Conservation (phyloP, 2,113 vertebrate species). For the Pipa parva region DNA sequence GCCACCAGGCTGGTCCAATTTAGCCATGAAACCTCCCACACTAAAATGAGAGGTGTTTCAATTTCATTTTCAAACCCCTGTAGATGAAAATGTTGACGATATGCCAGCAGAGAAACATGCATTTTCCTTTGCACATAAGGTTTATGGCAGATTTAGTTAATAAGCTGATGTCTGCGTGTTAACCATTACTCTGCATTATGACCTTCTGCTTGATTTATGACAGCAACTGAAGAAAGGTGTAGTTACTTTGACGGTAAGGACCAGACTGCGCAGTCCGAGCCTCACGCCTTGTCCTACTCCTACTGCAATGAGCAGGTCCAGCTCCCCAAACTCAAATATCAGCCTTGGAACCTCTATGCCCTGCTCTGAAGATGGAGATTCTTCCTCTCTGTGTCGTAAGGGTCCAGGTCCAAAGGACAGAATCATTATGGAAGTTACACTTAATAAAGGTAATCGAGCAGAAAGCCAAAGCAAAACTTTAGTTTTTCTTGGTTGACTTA, state of each 20-base stretch:
- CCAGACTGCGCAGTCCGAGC: slow-evolving; percentile 88
- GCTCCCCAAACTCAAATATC: slow-evolving; percentile 77
- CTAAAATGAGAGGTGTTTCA: too few species aligned
- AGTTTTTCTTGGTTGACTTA: too few species aligned
- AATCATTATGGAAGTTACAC: slow-evolving; percentile 89
- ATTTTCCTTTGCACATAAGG: too few species aligned
- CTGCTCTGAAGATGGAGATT: slow-evolving; percentile 54
- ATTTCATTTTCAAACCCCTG: too few species aligned
- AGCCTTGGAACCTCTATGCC: slow-evolving; percentile 53
- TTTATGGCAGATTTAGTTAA: too few species aligned
- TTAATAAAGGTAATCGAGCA: slow-evolving; percentile 86
- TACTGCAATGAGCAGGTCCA: slow-evolving; percentile 82
- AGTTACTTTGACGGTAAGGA: slow-evolving; percentile 87
- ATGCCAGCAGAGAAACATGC: too few species aligned
- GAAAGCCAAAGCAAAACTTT: too few species aligned
- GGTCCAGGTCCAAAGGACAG: slow-evolving; percentile 87
- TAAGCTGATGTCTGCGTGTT: too few species aligned
- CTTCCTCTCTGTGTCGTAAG: slow-evolving; percentile 63
- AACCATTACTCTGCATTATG: too few species aligned
- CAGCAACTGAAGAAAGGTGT: slow-evolving; percentile 94
- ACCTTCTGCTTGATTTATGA: slow-evolving; percentile 31
- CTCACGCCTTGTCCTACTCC: slow-evolving; percentile 84
- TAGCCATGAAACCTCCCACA: too few species aligned
- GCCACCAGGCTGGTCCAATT: too few species aligned
- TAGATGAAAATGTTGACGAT: too few species aligned